Conservation (phyloP, 2,888 invertebrate genomes). For the Theretra japonica region DNA sequence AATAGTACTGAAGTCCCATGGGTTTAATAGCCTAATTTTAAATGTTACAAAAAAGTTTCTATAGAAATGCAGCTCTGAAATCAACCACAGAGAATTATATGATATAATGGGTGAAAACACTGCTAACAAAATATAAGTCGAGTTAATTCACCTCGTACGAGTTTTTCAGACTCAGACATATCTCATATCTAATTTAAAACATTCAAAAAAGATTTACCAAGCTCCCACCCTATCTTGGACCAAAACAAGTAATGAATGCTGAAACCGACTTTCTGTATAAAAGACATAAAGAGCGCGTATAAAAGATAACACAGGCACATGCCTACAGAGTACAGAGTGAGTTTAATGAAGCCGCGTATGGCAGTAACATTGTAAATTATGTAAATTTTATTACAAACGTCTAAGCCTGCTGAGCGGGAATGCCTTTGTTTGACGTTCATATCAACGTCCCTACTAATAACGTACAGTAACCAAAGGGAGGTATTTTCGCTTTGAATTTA, state of each 20-base stretch:
- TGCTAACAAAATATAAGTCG: no score
- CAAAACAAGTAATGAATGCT: conserved; percentile 24
- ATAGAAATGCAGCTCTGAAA: no score
- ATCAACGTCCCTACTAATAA: conserved; percentile 20
- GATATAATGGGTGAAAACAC: no score
- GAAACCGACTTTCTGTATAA: background rate
- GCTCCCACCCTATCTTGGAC: background rate
- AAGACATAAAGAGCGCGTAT: conserved; percentile 17
- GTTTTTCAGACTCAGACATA: no score
- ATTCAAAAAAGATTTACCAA: background rate
- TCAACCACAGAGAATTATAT: no score
- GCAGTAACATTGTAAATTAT: conserved; percentile 28
- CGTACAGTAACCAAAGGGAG: background rate
- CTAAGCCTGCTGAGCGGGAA: conserved; percentile 33
- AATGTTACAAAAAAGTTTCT: no score
- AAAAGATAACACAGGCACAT: conserved; percentile 20
- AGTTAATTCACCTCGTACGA: no score
- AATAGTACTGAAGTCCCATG: no score
- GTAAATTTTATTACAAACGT: conserved; percentile 29
- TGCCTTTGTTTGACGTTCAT: conserved; percentile 38
- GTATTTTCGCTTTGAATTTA: conserved; percentile 1
- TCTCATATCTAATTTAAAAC: no score
- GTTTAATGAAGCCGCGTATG: conserved; percentile 27
- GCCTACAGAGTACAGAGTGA: conserved; percentile 16
- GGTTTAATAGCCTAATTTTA: no score